Percentiles rank a stretch among this genome's conserved stretches.
phyloP scores from a whole-genome alignment of 2,888 invertebrate species.

The Zaprionus bogoriensis region DNA sequence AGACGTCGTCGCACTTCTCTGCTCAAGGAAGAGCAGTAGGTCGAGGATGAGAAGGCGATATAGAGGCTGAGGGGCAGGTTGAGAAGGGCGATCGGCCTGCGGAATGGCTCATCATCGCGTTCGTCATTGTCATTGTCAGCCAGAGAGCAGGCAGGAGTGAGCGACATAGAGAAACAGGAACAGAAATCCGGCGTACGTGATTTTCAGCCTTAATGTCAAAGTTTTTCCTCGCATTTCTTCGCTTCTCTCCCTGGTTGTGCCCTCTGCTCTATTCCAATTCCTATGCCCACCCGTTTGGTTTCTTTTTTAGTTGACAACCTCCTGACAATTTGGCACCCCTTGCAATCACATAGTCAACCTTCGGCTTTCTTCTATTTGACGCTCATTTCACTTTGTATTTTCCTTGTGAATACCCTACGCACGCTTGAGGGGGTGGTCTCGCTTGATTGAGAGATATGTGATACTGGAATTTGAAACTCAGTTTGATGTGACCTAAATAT shows the following conservation, averaged over 20 bases:
- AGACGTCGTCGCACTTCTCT: constrained; percentile 8
- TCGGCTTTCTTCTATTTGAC: constrained; percentile 52
- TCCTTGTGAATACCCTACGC: constrained; percentile 12
- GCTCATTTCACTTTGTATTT: constrained; percentile 59
- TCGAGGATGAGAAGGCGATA: too few relatives aligned
- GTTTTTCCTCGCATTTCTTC: not conserved
- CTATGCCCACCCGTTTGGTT: not conserved
- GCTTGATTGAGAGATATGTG: too few relatives aligned
- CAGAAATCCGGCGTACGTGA: constrained; percentile 80
- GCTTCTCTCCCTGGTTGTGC: constrained; percentile 2
- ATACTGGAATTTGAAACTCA: too few relatives aligned
- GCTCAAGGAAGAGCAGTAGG: not conserved
- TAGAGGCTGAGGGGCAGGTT: too few relatives aligned
- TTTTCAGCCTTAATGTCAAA: constrained; percentile 76
- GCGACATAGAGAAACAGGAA: constrained; percentile 64
- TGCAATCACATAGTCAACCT: constrained; percentile 49
- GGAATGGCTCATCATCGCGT: constrained; percentile 34
- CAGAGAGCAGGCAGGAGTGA: too few relatives aligned
- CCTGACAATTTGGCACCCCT: constrained; percentile 71
- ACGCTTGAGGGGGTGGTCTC: not conserved
- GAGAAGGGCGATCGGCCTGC: constrained; percentile 30
- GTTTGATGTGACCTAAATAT: too few relatives aligned
- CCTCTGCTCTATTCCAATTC: not conserved
- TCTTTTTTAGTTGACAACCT: constrained; percentile 66
- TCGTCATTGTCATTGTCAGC: constrained; percentile 59